A percentile compares a stretch with the other conserved stretches of the same genome.
phyloP scores from a whole-genome alignment of 2,888 invertebrate species.

The Microchrysa polita region DNA sequence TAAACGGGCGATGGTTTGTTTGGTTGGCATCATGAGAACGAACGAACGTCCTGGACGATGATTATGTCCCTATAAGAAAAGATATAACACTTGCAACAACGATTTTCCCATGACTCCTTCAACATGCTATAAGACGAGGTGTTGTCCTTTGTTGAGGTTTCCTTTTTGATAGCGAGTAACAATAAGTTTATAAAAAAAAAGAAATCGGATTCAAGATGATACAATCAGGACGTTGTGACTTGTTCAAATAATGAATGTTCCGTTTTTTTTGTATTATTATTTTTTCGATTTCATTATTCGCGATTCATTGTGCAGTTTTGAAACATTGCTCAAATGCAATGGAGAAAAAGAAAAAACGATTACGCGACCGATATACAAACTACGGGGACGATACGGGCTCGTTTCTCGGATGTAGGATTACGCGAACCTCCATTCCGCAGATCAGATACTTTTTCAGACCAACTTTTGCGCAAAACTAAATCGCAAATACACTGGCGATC shows the following conservation, averaged over 20 bases:
- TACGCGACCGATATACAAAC: neutral
- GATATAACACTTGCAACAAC: slow-evolving; percentile 21
- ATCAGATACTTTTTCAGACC: no score
- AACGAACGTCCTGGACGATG: slow-evolving; percentile 8
- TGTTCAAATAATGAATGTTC: neutral
- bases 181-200: neutral
- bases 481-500: neutral
- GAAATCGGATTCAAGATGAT: slow-evolving; percentile 11
- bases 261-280: neutral
- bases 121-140: slow-evolving; percentile 3
- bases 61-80: slow-evolving; percentile 10
- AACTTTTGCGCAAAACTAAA: neutral
- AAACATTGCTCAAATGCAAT: neutral
- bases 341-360: no score
- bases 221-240: slow-evolving; percentile 6
- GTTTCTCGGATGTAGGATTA: neutral
- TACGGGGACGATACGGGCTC: neutral
- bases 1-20: no score
- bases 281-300: neutral
- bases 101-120: slow-evolving; percentile 26
- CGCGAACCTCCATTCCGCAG: neutral
- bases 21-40: neutral
- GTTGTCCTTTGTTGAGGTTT: slow-evolving; percentile 39
- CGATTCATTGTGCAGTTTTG: neutral
- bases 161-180: slow-evolving; percentile 5